These are phyloP conservation scores for Myioborus miniatus DNA, from an alignment of 2,797 vertebrate species.

Conservation along the genomic window DNA sequence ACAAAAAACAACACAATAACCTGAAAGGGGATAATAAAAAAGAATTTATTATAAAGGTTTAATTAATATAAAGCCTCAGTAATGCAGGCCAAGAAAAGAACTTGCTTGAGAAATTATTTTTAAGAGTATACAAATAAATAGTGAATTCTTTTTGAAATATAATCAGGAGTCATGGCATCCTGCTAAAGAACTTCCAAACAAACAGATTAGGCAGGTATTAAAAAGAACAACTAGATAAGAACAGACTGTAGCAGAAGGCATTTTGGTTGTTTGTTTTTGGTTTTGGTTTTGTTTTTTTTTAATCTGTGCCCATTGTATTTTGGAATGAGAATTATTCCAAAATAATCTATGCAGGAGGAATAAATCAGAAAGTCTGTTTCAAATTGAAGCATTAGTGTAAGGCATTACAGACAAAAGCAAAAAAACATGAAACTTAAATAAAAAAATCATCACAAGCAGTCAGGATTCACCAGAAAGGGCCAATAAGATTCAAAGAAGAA, in stretches of 20 bases:
- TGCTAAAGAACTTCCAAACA: not conserved
- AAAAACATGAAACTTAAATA: not conserved
- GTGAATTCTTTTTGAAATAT: not conserved
- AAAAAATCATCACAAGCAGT: not conserved
- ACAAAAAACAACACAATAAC: not conserved
- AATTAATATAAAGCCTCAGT: not conserved
- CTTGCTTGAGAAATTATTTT: not conserved
- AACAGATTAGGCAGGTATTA: not conserved
- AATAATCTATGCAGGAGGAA: not conserved
- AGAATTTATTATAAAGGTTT: not conserved
- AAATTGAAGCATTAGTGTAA: not conserved
- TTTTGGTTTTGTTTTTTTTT: not conserved
- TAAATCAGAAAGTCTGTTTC: not conserved
- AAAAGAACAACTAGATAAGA: not conserved
- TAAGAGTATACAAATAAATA: not conserved
- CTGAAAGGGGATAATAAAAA: not conserved
- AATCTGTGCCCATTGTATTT: not conserved
- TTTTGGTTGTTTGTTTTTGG: rapidly evolving
- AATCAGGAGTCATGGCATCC: not conserved
- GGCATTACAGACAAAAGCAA: not conserved
- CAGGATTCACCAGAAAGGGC: not conserved
- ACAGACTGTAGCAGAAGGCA: not conserved
- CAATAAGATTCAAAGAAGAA: not conserved
- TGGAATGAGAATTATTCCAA: not conserved
- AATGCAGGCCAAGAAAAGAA: not conserved